Base-by-base conservation (phyloP, 2,888 invertebrate genomes). In the Troides aeacus region DNA sequence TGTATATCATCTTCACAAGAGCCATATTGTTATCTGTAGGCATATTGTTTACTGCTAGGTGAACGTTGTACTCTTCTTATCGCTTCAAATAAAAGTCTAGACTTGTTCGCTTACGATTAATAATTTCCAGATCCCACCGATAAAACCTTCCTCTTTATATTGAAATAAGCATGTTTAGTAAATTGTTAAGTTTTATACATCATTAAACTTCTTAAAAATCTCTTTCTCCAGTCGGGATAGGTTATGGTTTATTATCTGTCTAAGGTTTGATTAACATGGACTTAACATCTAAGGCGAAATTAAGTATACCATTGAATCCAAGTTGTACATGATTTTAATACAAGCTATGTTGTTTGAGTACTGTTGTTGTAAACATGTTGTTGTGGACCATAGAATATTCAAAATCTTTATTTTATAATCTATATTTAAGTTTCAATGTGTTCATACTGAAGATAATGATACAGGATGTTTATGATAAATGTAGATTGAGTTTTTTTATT, bases 191-290 rank as follows among this genome's bases (percentile, higher is more conserved):
- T 30, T 30, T 30, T 30, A 46, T 18, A 56, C n/a, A 3, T 17
- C 12, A 18, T n/a, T 18, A 56, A n/a, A 56, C 56, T 15, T 18
- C n/a, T 56, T 56, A n/a, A 56, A 10, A n/a, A 21, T 58, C 23
- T 12, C n/a, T n/a, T 24, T 30, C 56, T 42, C 64, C 64, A 62
- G 65, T 69, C 69, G 65, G 62, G 65, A 57, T 57, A 65, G 65
- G 64, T 65, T 36, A 53, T 30, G 7, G 6, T 56, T 24, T 42
- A 8, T 24, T 39, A 24, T 64, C 30, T 53, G 21, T 39, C 24
- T 46, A 18, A 24, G 53, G 61, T 65, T 69, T 69, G 65, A 65
- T 60, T 69, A 62, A 69, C 69, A 59, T 64, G 64, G 68, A 60
- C 68, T 68, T 56, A 15, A 12, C 15, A 53, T 66, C 23, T 46